phyloP scores from a whole-genome alignment of 2,888 invertebrate species.

The Hybos culiciformis region DNA sequence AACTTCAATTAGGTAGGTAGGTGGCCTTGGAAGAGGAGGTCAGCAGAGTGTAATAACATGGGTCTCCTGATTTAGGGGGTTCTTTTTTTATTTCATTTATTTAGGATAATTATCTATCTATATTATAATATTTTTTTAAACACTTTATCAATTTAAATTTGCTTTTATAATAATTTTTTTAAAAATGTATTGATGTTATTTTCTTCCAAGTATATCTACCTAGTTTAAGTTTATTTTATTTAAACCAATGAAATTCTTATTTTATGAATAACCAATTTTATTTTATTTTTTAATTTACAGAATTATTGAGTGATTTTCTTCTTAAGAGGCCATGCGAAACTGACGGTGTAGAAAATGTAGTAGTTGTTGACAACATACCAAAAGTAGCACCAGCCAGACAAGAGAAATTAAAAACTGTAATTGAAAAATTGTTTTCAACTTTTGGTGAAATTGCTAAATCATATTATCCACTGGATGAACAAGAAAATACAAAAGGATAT shows the following conservation, averaged over 20 bases:
- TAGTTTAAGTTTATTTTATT: slow-evolving; percentile 4
- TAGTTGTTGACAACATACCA: slow-evolving; percentile 94
- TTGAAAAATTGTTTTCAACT: slow-evolving; percentile 80
- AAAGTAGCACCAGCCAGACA: slow-evolving; percentile 83
- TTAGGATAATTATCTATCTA: too few species aligned
- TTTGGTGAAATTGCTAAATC: slow-evolving; percentile 80
- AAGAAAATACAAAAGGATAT: slow-evolving; percentile 79
- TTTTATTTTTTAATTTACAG: slow-evolving; percentile 39
- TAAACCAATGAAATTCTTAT: slow-evolving; percentile 2
- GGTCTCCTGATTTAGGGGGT: too few species aligned
- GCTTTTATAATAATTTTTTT: too few species aligned
- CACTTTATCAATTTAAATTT: too few species aligned
- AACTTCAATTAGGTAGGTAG: too few species aligned
- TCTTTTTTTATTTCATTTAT: too few species aligned
- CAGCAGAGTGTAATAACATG: too few species aligned
- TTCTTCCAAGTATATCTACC: neutral
- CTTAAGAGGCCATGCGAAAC: slow-evolving; percentile 83
- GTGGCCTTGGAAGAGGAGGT: too few species aligned
- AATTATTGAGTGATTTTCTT: slow-evolving; percentile 81
- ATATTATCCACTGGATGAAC: slow-evolving; percentile 69
- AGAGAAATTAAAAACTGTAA: slow-evolving; percentile 83
- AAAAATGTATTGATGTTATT: slow-evolving; percentile 7
- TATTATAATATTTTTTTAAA: too few species aligned
- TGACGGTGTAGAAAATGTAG: slow-evolving; percentile 89
- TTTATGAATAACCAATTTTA: neutral